Evolutionary conservation across 2,888 invertebrate genomes (phyloP), one percentile per base, ranked within the genome.

Genomic region (Hymenopus coronatus): DNA sequence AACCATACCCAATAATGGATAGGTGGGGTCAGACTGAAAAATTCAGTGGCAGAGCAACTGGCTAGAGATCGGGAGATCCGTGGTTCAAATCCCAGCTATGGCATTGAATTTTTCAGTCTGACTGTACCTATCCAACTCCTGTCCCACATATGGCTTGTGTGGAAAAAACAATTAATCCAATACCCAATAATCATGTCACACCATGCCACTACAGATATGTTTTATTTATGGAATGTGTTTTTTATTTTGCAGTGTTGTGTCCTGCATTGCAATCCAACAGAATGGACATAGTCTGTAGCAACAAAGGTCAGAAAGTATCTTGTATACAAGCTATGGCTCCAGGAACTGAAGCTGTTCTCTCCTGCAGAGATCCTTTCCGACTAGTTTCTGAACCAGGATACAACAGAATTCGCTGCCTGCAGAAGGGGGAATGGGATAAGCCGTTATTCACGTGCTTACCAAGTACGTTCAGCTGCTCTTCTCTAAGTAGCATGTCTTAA

Each of bases 301-400:
- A 90, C 84, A 88, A 91, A 25, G 91, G 91, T 20, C 81, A 90
- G 70, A 88, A 88, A 28, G 91, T 91, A 88, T 89, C 91, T 84
- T 92, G 92, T 88, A 90, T 90, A 86, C 90, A 91, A 54, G 90
- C 90, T n/a, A 90, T 91, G 85, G 89, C 90, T 46, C 91, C 91
- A n/a, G 91, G 91, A 82, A 92, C 92, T 27, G 90, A 90, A 40
- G 92, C 92, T 85, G 90, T 88, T 85, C 90, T 92, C 83, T 89
- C 90, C 30, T 92, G 92, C 90, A 92, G 92, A 89, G 89, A 90
- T 84, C 91, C 91, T 82, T 92, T 92, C 91, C 91, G 91, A 88
- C 90, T 92, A 84, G 90, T 91, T 82, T 91, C 91, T 88, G 92
- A 92, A 90, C 92, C 92, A n/a, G 91, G 88, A 30, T 92, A 92